phyloP scores from a whole-genome alignment of 2,888 invertebrate species.

The Argyra leucocephala region DNA sequence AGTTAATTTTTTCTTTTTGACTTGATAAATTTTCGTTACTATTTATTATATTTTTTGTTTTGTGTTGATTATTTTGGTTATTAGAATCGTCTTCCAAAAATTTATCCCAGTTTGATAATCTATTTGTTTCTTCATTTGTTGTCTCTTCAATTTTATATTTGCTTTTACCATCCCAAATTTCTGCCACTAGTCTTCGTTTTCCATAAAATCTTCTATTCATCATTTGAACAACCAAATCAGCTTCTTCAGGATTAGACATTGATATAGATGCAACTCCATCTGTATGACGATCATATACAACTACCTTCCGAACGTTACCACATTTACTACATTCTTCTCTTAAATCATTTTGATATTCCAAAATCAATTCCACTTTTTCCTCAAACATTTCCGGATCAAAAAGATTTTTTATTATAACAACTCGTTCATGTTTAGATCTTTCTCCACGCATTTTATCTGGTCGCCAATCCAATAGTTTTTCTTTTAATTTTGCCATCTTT shows the following conservation, averaged over 20 bases:
- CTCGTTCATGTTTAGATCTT: constrained; percentile 76
- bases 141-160: constrained; percentile 88
- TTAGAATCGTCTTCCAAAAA: constrained; percentile 55
- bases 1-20: neutral
- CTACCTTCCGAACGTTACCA: constrained; percentile 84
- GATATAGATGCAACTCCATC: constrained; percentile 90
- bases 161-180: constrained; percentile 91
- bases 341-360: constrained; percentile 86
- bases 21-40: too few relatives aligned
- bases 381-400: constrained; percentile 86
- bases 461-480: constrained; percentile 92
- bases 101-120: constrained; percentile 80
- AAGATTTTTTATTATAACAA: constrained; percentile 87
- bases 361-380: constrained; percentile 73
- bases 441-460: constrained; percentile 85
- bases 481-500: constrained; percentile 82
- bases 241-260: constrained; percentile 82
- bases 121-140: constrained; percentile 69
- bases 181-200: constrained; percentile 72
- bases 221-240: constrained; percentile 78
- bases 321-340: constrained; percentile 81
- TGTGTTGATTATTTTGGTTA: neutral
- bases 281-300: constrained; percentile 85
- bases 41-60: neutral
- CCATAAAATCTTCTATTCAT: constrained; percentile 88